Percentiles rank a stretch among this genome's conserved stretches.
phyloP scores from a whole-genome alignment of 2,797 vertebrate genomes.

The Halcyon leucocephala region DNA sequence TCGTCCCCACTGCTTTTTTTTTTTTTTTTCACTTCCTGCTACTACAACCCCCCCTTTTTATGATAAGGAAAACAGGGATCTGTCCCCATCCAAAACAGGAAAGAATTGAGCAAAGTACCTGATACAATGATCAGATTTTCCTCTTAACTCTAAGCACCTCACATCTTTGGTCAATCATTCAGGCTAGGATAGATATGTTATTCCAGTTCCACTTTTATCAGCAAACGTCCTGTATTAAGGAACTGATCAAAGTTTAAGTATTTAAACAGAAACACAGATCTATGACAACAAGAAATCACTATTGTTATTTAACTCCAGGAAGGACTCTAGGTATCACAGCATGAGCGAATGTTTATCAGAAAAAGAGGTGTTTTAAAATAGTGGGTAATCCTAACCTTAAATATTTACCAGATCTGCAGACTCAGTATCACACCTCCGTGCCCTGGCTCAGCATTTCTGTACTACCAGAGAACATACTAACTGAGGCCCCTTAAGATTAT shows the following conservation, averaged over 20 bases:
- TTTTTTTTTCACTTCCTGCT: not conserved
- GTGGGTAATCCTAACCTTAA: not conserved
- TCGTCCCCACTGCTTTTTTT: too few relatives aligned
- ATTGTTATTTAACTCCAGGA: not conserved
- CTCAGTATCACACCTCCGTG: not conserved
- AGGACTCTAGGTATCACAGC: not conserved
- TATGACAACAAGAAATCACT: not conserved
- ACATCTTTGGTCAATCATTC: not conserved
- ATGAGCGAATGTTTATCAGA: not conserved
- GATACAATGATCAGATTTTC: not conserved
- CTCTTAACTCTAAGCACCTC: not conserved
- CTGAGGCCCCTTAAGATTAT: slow-evolving; percentile 21
- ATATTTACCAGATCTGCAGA: slow-evolving; percentile 10
- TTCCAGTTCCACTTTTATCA: not conserved
- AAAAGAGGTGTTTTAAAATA: slow-evolving; percentile 1
- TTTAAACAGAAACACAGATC: not conserved
- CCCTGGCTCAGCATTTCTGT: not conserved
- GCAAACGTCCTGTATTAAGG: not conserved
- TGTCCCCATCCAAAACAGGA: not conserved
- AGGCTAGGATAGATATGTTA: not conserved
- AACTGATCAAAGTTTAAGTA: not conserved
- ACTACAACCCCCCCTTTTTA: not conserved
- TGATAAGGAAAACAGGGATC: not conserved
- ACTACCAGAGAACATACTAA: not conserved
- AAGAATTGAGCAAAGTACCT: not conserved